Percentiles rank a stretch among this genome's conserved stretches.
These are phyloP conservation scores for Furcifer pardalis DNA, from an alignment of 2,797 vertebrate species.

Conservation along the genomic window DNA sequence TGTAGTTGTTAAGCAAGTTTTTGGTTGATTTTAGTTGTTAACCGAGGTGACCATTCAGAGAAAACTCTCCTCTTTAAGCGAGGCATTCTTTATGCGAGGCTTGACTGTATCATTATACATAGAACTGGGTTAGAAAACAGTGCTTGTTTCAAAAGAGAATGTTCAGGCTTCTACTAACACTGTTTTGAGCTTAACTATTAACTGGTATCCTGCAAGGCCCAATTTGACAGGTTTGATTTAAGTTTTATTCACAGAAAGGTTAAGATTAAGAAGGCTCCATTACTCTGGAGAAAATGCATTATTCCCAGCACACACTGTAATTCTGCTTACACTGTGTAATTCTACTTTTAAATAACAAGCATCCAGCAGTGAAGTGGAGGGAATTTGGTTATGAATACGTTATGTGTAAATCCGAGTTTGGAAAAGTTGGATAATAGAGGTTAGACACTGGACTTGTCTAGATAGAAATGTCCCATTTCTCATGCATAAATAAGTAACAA, in stretches of 20 bases:
- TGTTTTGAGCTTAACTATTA: slow-evolving; percentile 7
- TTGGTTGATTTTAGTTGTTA: too few relatives aligned
- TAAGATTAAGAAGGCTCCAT: neutral
- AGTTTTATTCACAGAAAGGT: neutral
- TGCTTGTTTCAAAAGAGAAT: neutral
- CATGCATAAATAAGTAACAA: neutral
- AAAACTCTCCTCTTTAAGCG: too few relatives aligned
- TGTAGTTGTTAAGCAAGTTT: too few relatives aligned
- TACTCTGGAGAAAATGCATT: neutral
- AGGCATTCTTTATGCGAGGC: too few relatives aligned
- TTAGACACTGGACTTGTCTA: neutral
- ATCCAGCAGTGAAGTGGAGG: neutral
- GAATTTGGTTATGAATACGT: neutral
- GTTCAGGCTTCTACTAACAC: neutral
- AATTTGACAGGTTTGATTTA: neutral
- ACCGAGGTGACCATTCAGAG: too few relatives aligned
- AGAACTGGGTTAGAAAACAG: slow-evolving; percentile 7
- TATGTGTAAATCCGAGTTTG: neutral
- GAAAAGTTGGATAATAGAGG: neutral
- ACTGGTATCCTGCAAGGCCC: neutral
- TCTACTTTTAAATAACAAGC: neutral
- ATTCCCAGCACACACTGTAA: neutral
- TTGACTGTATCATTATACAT: slow-evolving; percentile 7
- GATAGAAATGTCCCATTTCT: neutral
- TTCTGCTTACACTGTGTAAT: neutral